Evolutionary conservation across 2,113 vertebrate genomes (phyloP).

Genomic region (Vulpes ferrilata): DNA sequence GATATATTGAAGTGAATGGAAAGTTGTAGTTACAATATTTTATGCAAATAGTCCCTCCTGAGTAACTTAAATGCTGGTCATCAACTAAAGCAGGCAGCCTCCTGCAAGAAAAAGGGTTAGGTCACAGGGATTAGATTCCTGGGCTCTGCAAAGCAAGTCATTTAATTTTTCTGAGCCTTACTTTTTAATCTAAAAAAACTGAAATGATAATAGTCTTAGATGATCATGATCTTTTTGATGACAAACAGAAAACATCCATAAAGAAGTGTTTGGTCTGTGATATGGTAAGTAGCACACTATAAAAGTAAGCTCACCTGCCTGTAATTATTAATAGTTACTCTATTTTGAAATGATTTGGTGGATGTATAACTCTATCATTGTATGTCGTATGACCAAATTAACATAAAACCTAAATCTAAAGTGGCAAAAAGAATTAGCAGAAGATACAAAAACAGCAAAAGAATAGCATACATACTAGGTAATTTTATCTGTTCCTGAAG

Average conservation of each 20-base stretch:
- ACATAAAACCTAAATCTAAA: background rate
- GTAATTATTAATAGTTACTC: background rate
- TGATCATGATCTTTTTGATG: background rate
- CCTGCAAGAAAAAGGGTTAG: background rate
- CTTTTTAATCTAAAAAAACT: background rate
- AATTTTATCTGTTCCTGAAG: background rate
- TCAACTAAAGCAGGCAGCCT: background rate
- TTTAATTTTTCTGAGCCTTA: background rate
- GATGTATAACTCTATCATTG: background rate
- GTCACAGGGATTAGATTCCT: background rate
- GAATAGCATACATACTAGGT: background rate
- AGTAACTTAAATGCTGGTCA: background rate
- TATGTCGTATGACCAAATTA: background rate
- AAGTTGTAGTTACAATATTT: background rate
- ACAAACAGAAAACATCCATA: background rate
- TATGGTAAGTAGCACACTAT: background rate
- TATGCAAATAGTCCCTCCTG: background rate
- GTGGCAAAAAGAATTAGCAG: background rate
- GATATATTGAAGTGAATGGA: background rate
- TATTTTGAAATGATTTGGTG: slow-evolving; percentile 5
- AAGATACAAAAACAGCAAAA: background rate
- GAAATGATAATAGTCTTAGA: background rate
- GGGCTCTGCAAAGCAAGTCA: background rate
- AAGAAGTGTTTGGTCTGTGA: background rate
- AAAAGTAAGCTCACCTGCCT: background rate